Base-by-base conservation (phyloP, 2,797 vertebrate genomes). In the Coilia nasus region DNA sequence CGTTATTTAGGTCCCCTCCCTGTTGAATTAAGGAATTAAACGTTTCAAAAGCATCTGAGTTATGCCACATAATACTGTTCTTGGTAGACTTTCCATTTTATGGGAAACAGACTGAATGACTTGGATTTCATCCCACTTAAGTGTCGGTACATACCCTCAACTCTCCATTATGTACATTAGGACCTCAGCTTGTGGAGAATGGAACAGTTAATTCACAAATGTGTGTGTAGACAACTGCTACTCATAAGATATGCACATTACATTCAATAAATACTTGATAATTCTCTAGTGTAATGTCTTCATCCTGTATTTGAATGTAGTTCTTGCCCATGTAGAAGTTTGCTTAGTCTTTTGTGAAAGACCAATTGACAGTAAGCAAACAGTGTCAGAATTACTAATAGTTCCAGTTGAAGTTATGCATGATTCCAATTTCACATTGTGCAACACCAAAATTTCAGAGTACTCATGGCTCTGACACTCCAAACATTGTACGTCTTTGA, bases 401-500 rank as follows among this genome's bases (percentile, higher is more conserved):
- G 64, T 31, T 5, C 64, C 64, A 71, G 64, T 31, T 31, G 14
- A 31, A 31, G 64, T 25, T 35, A 25, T 25, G 35, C 82, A 84
- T 28, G 82, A 25, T 54, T 82, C 64, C 81, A 81, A 90, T 88
- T 91, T 90, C 82, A 91, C 92, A 81, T 93, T 91, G 83, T 90
- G 90, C 90, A 91, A 91, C 92, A 90, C 88, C 87, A 89, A 83
- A 89, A 91, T 89, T 91, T 92, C 92, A 93, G 93, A 93, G 92
- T 91, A 89, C 90, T 89, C 82, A 54, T 80, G 84, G 87, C 90
- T 91, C 90, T 88, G 87, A 89, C 89, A 93, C 89, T 91, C 89
- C 90, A 93, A 93, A 93, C 91, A 92, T 92, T 90, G 94, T 94
- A 94, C 95, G 94, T 95, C 93, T 94, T 88, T 31, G 56, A 80